These are phyloP conservation scores for mouse (Mus musculus) DNA, from an alignment of 2,113 vertebrate genomes.

Conservation along the genomic window GRCm39 chr14:49626001-49626500, in stretches of 20 bases:
- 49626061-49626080: conserved; percentile 68
- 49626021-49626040: conserved; percentile 71
- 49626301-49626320: background rate
- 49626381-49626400: background rate
- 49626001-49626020: conserved; percentile 68
- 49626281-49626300: background rate
- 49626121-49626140: conserved; percentile 68
- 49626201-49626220: conserved; percentile 68
- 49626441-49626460: background rate
- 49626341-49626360: background rate
- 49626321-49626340: background rate
- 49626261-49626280: background rate
- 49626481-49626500: background rate
- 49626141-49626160: conserved; percentile 65
- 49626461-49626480: conserved; percentile 32
- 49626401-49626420: background rate
- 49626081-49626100: conserved; percentile 59
- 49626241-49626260: conserved; percentile 60
- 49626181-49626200: conserved; percentile 70
- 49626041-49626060: conserved; percentile 58
- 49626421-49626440: background rate
- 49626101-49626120: conserved; percentile 64
- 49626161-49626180: conserved; percentile 73
- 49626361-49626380: background rate
- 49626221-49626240: conserved; percentile 46